A percentile compares a stretch with the other conserved stretches of the same genome.
phyloP scores from a whole-genome alignment of 2,888 invertebrate species.

The Branchellion lobata region DNA sequence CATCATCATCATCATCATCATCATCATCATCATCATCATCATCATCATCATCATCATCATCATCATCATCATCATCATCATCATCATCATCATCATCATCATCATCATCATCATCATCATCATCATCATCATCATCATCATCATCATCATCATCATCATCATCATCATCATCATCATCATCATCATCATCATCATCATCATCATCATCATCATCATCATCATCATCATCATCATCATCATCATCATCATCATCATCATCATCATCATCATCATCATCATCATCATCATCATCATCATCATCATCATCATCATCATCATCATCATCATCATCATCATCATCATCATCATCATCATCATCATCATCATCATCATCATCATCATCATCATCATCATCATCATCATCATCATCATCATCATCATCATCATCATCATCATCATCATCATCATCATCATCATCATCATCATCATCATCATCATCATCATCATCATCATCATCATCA shows the following conservation, averaged over 20 bases:
- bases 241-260: slow-evolving; percentile 35
- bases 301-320: slow-evolving; percentile 25
- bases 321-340: slow-evolving; percentile 37
- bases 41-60: slow-evolving; percentile 12
- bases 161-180: slow-evolving; percentile 6
- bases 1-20: slow-evolving; percentile 9
- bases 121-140: slow-evolving; percentile 14
- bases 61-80: slow-evolving; percentile 14
- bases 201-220: slow-evolving; percentile 34
- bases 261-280: slow-evolving; percentile 25
- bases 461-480: slow-evolving; percentile 14
- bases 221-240: slow-evolving; percentile 29
- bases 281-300: slow-evolving; percentile 23
- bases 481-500: slow-evolving; percentile 11
- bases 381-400: slow-evolving; percentile 33
- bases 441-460: slow-evolving; percentile 22
- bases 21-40: slow-evolving; percentile 9
- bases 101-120: slow-evolving; percentile 14
- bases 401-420: slow-evolving; percentile 26
- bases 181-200: slow-evolving; percentile 21
- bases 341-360: slow-evolving; percentile 30
- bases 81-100: slow-evolving; percentile 14
- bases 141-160: slow-evolving; percentile 4
- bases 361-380: slow-evolving; percentile 26
- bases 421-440: slow-evolving; percentile 24